Evolutionary conservation across 2,797 vertebrate genomes (phyloP), one percentile per base, ranked within the genome.

Genomic region (Spondyliosoma cantharus): DNA sequence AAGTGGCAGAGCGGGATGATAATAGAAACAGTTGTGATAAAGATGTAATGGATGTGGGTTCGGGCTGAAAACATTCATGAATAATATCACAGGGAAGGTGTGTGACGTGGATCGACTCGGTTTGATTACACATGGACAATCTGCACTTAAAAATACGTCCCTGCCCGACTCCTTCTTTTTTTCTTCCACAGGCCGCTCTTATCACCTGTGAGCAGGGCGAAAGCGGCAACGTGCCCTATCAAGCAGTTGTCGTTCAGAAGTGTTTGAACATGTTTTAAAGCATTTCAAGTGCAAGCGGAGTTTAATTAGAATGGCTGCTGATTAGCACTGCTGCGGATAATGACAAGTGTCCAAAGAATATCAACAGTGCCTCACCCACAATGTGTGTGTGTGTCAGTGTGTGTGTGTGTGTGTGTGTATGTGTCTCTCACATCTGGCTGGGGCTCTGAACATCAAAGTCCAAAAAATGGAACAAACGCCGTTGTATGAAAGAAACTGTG

Each of bases 1-100:
- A 87, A 93, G 88, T 86, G 87, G 86, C 86, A 83, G 71, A 84
- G 85, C 64, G 6, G 27, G 76, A 74, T 86, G 91, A 94, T 93
- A 94, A 92, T 91, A 84, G 87, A 91, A 93, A 92, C 84, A 90
- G 82, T 83, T 87, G 85, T 87, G 92, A 94, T 94, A 94, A 93
- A 94, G 92, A 92, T 87, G 87, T 92, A 94, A 94, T 93, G 85
- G 89, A 91, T 90, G 89, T 89, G 79, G 86, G 80, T 85, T 93
- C 53, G 29, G 74, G 76, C 46, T 54, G 82, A 90, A 89, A 75
- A 81, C 75, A 80, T 76, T 84, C 79, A 67, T 88, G 89, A 85
- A 90, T 87, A 90, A 89, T 90, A 90, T 92, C 86, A 91, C 48
- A 48, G 67, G 50, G 70, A 85, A 77, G 54, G 75, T 68, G 78